Evolutionary conservation across 2,888 invertebrate species (phyloP).

Genomic region (Chalcosyrphus nemorum): DNA sequence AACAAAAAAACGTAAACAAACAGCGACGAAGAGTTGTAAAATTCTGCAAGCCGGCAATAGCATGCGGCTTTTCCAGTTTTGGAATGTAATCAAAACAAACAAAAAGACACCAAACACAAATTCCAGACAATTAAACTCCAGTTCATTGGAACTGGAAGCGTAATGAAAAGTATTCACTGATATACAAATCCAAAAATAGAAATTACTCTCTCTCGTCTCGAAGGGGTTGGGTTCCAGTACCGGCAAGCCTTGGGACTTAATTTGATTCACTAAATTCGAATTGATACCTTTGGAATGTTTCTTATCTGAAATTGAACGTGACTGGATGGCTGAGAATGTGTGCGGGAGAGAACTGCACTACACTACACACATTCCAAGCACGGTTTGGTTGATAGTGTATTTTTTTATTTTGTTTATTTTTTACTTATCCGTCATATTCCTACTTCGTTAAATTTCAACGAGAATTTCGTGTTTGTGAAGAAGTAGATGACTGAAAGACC

Average conservation of each 20-base stretch:
- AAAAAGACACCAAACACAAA: conserved; percentile 2
- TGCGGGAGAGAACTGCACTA: conserved; percentile 8
- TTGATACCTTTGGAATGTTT: conserved; percentile 30
- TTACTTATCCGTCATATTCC: conserved; percentile 21
- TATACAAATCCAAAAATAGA: conserved; percentile 55
- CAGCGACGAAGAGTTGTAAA: conserved; percentile 31
- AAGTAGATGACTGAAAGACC: conserved; percentile 40
- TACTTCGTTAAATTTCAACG: conserved; percentile 33
- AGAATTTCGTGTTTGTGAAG: conserved; percentile 53
- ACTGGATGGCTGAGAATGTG: background rate
- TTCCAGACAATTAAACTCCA: conserved; percentile 54
- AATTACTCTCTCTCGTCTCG: conserved; percentile 51
- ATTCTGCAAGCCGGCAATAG: conserved; percentile 45
- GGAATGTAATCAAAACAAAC: conserved; percentile 69
- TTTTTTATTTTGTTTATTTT: conserved; percentile 36
- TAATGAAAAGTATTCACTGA: background rate
- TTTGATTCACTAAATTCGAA: conserved; percentile 45
- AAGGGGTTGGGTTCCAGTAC: background rate
- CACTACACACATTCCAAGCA: background rate
- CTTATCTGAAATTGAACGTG: conserved; percentile 3
- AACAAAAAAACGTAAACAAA: conserved; percentile 59
- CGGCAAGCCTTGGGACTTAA: conserved; percentile 51
- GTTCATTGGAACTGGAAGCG: conserved; percentile 5
- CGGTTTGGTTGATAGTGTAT: conserved; percentile 2
- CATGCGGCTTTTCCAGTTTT: conserved; percentile 61